Conservation (phyloP, 2,113 vertebrate genomes). For the Todiramphus saurophagus region DNA sequence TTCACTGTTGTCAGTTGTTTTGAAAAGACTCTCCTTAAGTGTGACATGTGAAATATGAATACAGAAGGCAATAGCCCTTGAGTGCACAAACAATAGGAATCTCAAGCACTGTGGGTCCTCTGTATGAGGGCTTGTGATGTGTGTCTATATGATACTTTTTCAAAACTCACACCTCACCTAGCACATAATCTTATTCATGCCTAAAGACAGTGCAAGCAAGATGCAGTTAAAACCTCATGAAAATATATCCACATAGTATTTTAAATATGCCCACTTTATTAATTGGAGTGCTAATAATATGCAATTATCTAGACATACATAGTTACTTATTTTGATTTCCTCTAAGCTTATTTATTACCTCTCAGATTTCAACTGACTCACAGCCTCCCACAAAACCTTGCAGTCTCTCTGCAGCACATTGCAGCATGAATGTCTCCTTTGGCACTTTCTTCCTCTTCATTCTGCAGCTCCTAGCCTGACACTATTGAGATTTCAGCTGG, state of each 20-base stretch:
- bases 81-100: background rate
- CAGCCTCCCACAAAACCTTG: background rate
- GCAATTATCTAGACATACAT: background rate
- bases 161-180: background rate
- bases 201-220: background rate
- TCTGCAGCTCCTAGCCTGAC: background rate
- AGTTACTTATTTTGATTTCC: background rate
- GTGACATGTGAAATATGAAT: conserved; percentile 22
- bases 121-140: background rate
- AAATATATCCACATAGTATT: background rate
- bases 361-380: background rate
- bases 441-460: background rate
- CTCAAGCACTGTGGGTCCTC: background rate
- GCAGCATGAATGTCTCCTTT: background rate
- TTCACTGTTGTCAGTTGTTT: conserved; percentile 39
- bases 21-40: conserved; percentile 44
- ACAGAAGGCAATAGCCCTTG: background rate
- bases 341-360: background rate
- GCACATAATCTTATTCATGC: background rate
- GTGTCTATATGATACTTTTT: background rate
- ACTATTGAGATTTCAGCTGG: background rate
- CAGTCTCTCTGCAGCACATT: background rate
- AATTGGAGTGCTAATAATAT: background rate
- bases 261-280: background rate
- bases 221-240: background rate